Base-by-base conservation (phyloP, 2,113 vertebrate genomes). In the Stigmatopora nigra region DNA sequence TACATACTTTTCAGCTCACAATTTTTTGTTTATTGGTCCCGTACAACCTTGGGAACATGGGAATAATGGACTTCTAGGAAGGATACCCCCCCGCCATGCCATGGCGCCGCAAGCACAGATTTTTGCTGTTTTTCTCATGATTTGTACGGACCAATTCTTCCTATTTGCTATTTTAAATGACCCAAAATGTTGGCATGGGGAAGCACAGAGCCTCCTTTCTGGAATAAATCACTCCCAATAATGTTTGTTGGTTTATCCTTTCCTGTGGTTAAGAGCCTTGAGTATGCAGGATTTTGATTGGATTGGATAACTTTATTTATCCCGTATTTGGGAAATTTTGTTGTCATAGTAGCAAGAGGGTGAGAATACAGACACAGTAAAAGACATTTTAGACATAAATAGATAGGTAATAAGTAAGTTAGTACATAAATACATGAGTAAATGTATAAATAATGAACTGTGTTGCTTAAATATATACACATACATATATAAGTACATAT, bases 1-100 rank as follows among this genome's bases (percentile, higher is more conserved):
- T 93, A 93, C 87, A 92, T 92, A 91, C 85, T 92, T 87, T 90
- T 86, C 79, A 75, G 19, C 72, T 82, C 90, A 89, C 85, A 82
- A n/a, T n/a, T 71, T 83, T 89, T 86, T 88, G 92, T 89, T 88
- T 70, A 87, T 70, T 92, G 88, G 90, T 90, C 84, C 86, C 1
- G 88, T 92, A 84, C 84, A 68, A 82, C 63, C 69, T 44, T 59
- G 70, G 61, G 64, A 58, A 71, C 76, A 68, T 61, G 70, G 72
- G 69, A 61, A 55, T 71, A 61, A 63, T 68, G 73, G 72, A 71
- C 69, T 73, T 67, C 64, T 62, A 63, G 55, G 73, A 79, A 68
- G 55, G 76, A 78, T 61, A 76, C 71, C 81, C 72, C 80, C 76
- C 75, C 48, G 60, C 77, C 78, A 73, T 73, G 72, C 75, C 76